These are phyloP conservation scores for Megalops cyprinoides DNA, from an alignment of 2,797 vertebrate genomes.

Conservation along the genomic window DNA sequence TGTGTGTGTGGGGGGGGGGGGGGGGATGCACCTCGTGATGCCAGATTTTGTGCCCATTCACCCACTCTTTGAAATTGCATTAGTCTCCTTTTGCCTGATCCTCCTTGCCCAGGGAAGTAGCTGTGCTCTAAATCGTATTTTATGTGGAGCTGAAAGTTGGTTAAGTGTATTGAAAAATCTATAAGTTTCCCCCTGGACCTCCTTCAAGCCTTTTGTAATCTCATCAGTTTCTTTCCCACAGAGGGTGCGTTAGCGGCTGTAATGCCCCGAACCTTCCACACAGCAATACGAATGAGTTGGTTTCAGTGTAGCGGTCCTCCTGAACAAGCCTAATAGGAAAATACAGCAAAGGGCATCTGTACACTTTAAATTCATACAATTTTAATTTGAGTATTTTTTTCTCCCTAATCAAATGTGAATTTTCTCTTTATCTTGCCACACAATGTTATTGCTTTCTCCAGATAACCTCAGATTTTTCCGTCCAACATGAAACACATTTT, in stretches of 20 bases:
- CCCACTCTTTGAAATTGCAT: not conserved
- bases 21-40: not conserved
- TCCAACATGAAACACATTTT: too few species aligned
- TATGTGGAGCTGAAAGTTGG: conserved; percentile 15
- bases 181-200: conserved; percentile 54
- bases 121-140: not conserved
- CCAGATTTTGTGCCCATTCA: conserved; percentile 5
- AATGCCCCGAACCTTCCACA: not conserved
- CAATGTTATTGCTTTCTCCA: too few species aligned
- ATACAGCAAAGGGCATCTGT: not conserved
- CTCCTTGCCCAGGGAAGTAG: conserved; percentile 1
- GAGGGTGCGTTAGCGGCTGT: conserved; percentile 16
- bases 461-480: too few species aligned
- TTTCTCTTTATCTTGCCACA: too few species aligned
- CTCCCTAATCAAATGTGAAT: too few species aligned
- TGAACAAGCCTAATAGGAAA: not conserved
- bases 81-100: not conserved
- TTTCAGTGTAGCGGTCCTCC: not conserved
- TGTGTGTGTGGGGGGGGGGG: not conserved
- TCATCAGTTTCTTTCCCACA: conserved; percentile 60
- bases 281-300: not conserved
- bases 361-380: not conserved
- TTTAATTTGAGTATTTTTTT: too few species aligned
- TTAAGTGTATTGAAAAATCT: conserved; percentile 30
- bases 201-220: conserved; percentile 73